Evolutionary conservation across 2,113 vertebrate species (phyloP).

Genomic region (Phalacrocorax carbo): DNA sequence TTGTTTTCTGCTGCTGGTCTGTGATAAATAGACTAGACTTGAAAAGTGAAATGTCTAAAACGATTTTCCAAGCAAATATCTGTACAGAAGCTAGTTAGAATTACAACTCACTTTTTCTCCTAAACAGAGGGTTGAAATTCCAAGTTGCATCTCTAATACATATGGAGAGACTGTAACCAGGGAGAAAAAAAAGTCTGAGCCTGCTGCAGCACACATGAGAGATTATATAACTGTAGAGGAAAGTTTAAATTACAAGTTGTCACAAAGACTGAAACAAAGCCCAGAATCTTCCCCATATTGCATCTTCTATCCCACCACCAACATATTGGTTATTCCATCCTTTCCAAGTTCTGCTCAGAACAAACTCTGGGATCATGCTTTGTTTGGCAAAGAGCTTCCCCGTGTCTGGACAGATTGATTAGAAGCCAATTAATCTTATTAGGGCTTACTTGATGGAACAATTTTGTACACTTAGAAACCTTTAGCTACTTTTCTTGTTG

Average conservation of each 20-base stretch:
- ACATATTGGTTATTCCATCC: background rate
- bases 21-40: background rate
- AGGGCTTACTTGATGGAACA: accelerated
- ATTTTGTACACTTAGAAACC: background rate
- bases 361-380: background rate
- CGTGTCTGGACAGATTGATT: background rate
- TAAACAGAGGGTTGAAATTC: background rate
- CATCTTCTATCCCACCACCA: background rate
- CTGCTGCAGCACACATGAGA: background rate
- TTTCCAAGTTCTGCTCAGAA: background rate
- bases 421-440: background rate
- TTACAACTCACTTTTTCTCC: background rate
- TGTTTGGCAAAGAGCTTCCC: background rate
- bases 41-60: background rate
- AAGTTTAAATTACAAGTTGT: background rate
- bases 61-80: background rate
- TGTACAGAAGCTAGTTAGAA: background rate
- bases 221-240: background rate
- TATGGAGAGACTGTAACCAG: background rate
- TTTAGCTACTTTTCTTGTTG: background rate
- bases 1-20: background rate
- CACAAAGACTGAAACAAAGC: background rate
- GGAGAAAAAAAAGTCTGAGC: background rate
- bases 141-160: background rate
- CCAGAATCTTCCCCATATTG: background rate